phyloP scores from a whole-genome alignment of 2,113 vertebrate genomes.

The Dromiciops gliroides region DNA sequence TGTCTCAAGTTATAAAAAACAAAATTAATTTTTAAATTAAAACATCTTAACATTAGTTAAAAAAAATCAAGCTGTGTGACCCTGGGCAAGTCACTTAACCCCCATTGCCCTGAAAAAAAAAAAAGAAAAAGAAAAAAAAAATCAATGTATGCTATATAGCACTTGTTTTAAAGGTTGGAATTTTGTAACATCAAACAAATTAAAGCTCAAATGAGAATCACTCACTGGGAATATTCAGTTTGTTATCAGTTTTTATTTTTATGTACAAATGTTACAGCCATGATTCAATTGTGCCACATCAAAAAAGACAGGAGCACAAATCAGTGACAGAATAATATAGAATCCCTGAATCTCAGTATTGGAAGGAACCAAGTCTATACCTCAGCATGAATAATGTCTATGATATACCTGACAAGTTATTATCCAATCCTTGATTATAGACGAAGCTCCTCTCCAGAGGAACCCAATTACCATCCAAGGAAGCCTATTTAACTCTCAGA shows the following conservation, averaged over 20 bases:
- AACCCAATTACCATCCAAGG: not conserved
- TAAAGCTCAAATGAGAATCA: not conserved
- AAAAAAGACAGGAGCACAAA: not conserved
- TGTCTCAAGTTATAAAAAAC: not conserved
- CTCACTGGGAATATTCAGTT: not conserved
- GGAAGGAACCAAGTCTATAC: not conserved
- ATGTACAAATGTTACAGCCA: not conserved
- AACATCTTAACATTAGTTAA: not conserved
- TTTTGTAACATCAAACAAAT: conserved; percentile 33
- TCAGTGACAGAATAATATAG: not conserved
- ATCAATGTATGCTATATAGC: not conserved
- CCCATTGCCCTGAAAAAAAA: no score
- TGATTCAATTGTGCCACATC: not conserved
- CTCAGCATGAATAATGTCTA: not conserved
- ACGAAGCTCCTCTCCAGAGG: not conserved
- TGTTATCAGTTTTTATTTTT: not conserved
- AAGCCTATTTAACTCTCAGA: not conserved
- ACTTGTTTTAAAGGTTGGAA: not conserved
- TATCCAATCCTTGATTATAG: not conserved
- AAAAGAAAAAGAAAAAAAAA: no score
- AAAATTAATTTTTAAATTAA: not conserved
- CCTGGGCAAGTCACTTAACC: no score
- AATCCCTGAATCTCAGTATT: not conserved
- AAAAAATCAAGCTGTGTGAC: no score
- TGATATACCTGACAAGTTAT: not conserved